Evolutionary conservation across 1,140 invertebrate genomes (phyloP), one percentile per base, ranked within the genome.

Genomic region (Cephus cinctus): DNA sequence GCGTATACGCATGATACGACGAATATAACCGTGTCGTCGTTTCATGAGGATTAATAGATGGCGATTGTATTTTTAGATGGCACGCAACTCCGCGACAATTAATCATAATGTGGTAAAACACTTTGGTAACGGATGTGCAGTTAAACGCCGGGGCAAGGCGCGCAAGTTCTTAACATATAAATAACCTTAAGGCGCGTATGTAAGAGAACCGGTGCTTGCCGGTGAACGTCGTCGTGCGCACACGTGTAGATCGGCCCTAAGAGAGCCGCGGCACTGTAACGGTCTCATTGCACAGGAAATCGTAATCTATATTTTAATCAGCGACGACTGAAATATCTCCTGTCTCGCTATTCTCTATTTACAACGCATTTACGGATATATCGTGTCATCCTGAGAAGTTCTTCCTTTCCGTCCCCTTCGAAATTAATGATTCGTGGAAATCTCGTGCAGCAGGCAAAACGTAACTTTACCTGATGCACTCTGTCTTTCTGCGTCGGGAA

Each of bases 51-150:
- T 27, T 27, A 27, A 27, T 8, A 8, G 25, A 27, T 15, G n/a
- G 2, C 8, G 19, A 47, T 22, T 50, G 52, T 65, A 57, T 65
- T 61, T 57, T 57, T 43, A 45, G 43, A 35, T 11, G 19, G 8
- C 34, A 31, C 20, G 23, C 35, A 36, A 53, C 45, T 43, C 31
- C 4, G 39, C 21, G 38, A 54, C 57, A 44, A 64, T 67, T 64
- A 67, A 67, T 67, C 64, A 65, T 67, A 57, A 48, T 32, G 27
- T 46, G 22, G 46, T 44, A 48, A 47, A 55, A 55, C 47, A 53
- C 43, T 56, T 52, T 41, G 46, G 54, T 47, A 14, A 44, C 31
- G 41, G 56, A 52, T 54, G 44, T 46, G 27, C 41, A 39, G 43
- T 52, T 44, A 53, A 48, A 40, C 41, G 48, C 52, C 50, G 34